Evolutionary conservation across 2,888 invertebrate species (phyloP), one percentile per base, ranked within the genome.

Genomic region (Argyresthia albistria): DNA sequence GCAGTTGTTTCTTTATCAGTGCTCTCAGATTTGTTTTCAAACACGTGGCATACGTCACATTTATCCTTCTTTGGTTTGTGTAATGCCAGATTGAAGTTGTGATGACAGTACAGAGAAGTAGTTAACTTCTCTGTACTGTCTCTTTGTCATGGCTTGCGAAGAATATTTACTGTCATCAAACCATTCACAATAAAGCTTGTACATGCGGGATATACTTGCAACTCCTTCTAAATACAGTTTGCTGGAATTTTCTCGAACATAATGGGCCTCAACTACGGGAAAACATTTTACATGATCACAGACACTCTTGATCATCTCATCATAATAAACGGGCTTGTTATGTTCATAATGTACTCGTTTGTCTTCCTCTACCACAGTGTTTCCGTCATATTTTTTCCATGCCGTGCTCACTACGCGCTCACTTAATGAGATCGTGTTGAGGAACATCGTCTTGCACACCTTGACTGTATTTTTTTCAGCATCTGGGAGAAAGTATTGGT

Each of bases 391-490:
- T 50, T 53, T 53, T 15, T 50, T 16, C 45, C 50, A 53, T 16
- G 50, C 50, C 16, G 53, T 53, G 14, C 36, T 54, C 15, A 57
- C 50, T 14, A 56, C 43, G n/a, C 56, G 56, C 39, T 57, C 56
- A 43, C 55, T 53, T 45, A 55, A 4, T n/a, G 53, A 42, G 53
- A 58, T 52, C 1, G 59, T 59, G 51, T 55, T 59, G 10, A 59
- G 50, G 53, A 59, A 56, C 56, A 57, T 59, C 15, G 55, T 56
- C 50, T 57, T 57, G 55, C 59, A 59, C 9, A 57, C 57, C 15
- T 50, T 51, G 11, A 51, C 36, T 46, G 35, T 8, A 39, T 53
- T 45, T 47, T 48, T 52, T n/a, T 46, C 46, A 42, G 45, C 50
- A 55, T 57, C 53, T 16, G 53, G 57, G 43, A 57, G 51, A 51